A percentile compares a stretch with the other conserved stretches of the same genome.
These are phyloP conservation scores for Acleris holmiana DNA, from an alignment of 2,888 invertebrate genomes.

Conservation along the genomic window DNA sequence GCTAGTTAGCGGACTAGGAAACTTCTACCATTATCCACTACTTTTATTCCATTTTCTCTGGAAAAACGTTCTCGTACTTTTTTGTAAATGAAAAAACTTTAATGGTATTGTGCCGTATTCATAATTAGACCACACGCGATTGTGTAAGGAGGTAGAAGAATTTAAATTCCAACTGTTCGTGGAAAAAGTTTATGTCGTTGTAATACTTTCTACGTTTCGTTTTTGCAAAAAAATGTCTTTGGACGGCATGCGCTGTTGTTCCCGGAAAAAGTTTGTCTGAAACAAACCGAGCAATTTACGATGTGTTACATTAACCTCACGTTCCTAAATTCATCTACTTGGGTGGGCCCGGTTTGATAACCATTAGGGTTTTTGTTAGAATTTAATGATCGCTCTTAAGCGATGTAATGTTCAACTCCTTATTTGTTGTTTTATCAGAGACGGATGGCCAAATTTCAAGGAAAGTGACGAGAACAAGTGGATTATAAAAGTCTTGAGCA, in stretches of 20 bases:
- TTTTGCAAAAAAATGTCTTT: conserved; percentile 74
- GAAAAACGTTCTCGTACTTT: conserved; percentile 58
- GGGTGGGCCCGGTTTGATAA: conserved; percentile 75
- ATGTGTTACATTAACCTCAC: conserved; percentile 74
- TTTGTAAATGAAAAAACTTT: conserved; percentile 49
- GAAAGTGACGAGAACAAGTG: conserved; percentile 11
- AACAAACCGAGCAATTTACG: conserved; percentile 69
- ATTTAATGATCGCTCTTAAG: conserved; percentile 71
- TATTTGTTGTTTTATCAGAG: conserved; percentile 64
- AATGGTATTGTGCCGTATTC: conserved; percentile 61
- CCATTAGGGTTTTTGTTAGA: conserved; percentile 73
- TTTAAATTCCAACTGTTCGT: conserved; percentile 75
- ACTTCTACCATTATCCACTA: conserved; percentile 62
- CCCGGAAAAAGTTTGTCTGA: conserved; percentile 65
- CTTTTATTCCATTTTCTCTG: conserved; percentile 61
- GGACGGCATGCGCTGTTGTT: conserved; percentile 73
- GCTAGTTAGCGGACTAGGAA: conserved; percentile 60
- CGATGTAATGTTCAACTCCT: conserved; percentile 56
- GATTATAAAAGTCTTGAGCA: background rate
- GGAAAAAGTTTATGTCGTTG: conserved; percentile 76
- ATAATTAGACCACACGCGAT: conserved; percentile 83
- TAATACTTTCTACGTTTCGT: conserved; percentile 75
- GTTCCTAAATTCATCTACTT: conserved; percentile 72
- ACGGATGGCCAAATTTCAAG: conserved; percentile 44
- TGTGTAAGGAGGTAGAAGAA: conserved; percentile 70